Evolutionary conservation across 92 coral and sea anemone genomes (phyloP).

Genomic region (Diadumene lineata): DNA sequence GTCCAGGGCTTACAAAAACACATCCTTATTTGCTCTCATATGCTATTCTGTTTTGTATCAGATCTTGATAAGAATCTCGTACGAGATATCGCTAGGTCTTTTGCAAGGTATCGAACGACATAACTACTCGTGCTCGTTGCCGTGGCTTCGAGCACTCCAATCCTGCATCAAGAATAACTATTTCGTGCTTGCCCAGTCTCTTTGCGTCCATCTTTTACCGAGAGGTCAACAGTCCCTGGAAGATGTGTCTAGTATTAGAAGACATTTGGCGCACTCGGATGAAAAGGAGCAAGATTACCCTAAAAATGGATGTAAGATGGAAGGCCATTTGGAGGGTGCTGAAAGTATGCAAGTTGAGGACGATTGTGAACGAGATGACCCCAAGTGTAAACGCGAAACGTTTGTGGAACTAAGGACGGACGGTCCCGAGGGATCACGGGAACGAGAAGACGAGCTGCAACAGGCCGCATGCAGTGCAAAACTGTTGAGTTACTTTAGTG

Average conservation of each 20-base stretch:
- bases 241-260: constrained; percentile 36
- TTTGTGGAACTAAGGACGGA: not conserved
- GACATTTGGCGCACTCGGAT: not conserved
- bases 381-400: not conserved
- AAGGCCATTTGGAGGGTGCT: not conserved
- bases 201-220: constrained; percentile 72
- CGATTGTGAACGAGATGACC: not conserved
- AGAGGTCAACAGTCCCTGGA: constrained; percentile 56
- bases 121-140: constrained; percentile 39
- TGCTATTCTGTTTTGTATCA: no score
- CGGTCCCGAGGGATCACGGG: not conserved
- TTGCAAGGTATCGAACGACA: constrained; percentile 56
- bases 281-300: constrained; percentile 1
- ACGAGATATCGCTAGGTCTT: constrained; percentile 79
- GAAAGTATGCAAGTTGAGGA: not conserved
- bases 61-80: constrained; percentile 66
- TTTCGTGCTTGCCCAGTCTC: constrained; percentile 40
- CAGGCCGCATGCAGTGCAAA: constrained; percentile 10
- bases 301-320: not conserved
- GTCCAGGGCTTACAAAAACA: no score
- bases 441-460: not conserved
- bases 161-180: constrained; percentile 55
- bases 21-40: no score
- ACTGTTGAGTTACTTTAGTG: constrained; percentile 58
- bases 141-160: constrained; percentile 66